Evolutionary conservation across 2,888 invertebrate species (phyloP).

Genomic region (Argyresthia goedartella): DNA sequence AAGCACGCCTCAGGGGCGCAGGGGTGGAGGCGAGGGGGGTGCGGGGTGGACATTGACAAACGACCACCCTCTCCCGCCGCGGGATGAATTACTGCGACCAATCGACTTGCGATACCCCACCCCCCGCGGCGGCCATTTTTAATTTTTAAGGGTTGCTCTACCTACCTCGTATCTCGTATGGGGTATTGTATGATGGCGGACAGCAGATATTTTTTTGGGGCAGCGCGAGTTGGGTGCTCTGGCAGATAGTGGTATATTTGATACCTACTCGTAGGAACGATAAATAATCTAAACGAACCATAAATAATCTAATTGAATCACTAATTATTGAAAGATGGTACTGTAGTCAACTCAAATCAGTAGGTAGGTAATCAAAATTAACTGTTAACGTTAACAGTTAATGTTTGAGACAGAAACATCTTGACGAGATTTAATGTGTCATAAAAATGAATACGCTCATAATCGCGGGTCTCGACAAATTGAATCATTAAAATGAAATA

Average conservation of each 20-base stretch:
- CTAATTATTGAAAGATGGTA: background rate
- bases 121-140: conserved; percentile 62
- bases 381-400: conserved; percentile 29
- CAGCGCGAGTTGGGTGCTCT: too few species aligned
- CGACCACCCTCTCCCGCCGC: conserved; percentile 54
- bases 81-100: conserved; percentile 63
- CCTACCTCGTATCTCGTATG: background rate
- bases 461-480: conserved; percentile 47
- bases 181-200: background rate
- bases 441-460: conserved; percentile 52
- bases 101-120: conserved; percentile 45
- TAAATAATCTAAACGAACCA: background rate
- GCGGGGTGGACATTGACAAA: conserved; percentile 60
- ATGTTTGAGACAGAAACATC: conserved; percentile 49
- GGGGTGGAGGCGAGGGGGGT: conserved; percentile 17
- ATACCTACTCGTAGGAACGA: too few species aligned
- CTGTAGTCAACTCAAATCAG: background rate
- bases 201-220: background rate
- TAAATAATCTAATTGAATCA: background rate
- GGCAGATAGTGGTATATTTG: too few species aligned
- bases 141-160: conserved; percentile 60
- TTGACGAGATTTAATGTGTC: conserved; percentile 47
- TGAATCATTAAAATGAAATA: conserved; percentile 27
- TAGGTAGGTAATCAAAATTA: background rate
- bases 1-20: conserved; percentile 36